Conservation (phyloP, 1,140 invertebrate genomes). For the Potamilus streckersoni region DNA sequence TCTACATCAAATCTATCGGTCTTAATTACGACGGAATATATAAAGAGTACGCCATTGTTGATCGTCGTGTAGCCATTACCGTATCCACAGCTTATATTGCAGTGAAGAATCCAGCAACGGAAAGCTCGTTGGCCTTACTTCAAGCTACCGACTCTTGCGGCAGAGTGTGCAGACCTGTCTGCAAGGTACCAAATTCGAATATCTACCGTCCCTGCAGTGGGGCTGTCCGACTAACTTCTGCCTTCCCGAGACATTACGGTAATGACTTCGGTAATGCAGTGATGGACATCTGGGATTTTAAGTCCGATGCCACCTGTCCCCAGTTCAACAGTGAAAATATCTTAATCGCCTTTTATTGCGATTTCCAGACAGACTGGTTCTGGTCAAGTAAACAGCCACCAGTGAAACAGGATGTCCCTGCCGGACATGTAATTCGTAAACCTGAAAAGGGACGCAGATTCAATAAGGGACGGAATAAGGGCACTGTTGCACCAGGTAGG, state of each 20-base stretch:
- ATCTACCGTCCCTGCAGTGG: conserved; percentile 47
- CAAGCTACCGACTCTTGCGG: conserved; percentile 58
- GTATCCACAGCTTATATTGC: conserved; percentile 51
- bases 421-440: not conserved
- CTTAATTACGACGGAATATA: conserved; percentile 58
- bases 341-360: conserved; percentile 57
- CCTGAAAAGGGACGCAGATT: not conserved
- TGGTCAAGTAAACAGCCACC: conserved; percentile 29
- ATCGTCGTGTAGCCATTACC: conserved; percentile 50
- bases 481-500: conserved; percentile 11
- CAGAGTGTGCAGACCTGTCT: conserved; percentile 52
- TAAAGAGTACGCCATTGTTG: conserved; percentile 58
- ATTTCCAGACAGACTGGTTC: conserved; percentile 50
- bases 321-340: conserved; percentile 39
- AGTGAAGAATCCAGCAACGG: conserved; percentile 38
- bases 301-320: conserved; percentile 42
- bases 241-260: conserved; percentile 41
- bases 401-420: conserved; percentile 7
- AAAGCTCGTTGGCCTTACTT: conserved; percentile 38
- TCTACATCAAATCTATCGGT: conserved; percentile 52
- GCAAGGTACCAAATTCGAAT: conserved; percentile 39
- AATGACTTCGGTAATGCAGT: conserved; percentile 50
- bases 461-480: not conserved
- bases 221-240: conserved; percentile 38
- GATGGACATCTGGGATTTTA: conserved; percentile 48